A percentile compares a stretch with the other conserved stretches of the same genome.
Evolutionary conservation across 2,113 vertebrate genomes (phyloP).

Genomic region (Galeopterus variegatus): DNA sequence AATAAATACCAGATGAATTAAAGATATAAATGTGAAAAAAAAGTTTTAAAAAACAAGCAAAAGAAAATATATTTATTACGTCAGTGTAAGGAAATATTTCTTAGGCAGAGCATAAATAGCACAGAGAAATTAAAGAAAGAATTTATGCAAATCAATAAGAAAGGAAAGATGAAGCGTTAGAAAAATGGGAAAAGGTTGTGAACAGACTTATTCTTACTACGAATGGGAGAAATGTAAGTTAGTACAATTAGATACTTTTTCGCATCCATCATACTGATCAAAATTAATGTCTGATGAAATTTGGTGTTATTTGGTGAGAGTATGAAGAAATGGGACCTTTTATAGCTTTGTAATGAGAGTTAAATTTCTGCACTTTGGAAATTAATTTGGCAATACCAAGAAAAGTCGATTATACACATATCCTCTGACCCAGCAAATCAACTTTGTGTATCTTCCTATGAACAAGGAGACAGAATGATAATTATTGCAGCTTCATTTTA

Average conservation of each 20-base stretch:
- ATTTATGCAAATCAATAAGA: background rate
- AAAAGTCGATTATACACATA: constrained; percentile 15
- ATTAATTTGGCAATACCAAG: constrained; percentile 7
- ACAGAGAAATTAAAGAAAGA: constrained; percentile 6
- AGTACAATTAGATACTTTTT: background rate
- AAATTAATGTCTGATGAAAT: background rate
- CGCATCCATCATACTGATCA: background rate
- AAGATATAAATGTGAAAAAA: background rate
- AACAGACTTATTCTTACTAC: background rate
- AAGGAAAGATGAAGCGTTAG: background rate
- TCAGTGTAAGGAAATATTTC: background rate
- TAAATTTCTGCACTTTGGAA: constrained; percentile 44
- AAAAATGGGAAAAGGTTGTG: background rate
- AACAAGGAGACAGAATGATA: background rate
- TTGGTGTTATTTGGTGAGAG: background rate
- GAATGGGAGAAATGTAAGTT: background rate
- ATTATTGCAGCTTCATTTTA: background rate
- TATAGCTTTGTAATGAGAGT: background rate
- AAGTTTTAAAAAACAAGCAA: background rate
- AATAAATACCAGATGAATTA: background rate
- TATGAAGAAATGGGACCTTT: background rate
- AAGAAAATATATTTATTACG: background rate
- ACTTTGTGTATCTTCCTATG: background rate
- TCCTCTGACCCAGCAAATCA: constrained; percentile 44
- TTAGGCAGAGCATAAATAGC: background rate